Base-by-base conservation (phyloP, 2,113 vertebrate species). In the Conger conger region DNA sequence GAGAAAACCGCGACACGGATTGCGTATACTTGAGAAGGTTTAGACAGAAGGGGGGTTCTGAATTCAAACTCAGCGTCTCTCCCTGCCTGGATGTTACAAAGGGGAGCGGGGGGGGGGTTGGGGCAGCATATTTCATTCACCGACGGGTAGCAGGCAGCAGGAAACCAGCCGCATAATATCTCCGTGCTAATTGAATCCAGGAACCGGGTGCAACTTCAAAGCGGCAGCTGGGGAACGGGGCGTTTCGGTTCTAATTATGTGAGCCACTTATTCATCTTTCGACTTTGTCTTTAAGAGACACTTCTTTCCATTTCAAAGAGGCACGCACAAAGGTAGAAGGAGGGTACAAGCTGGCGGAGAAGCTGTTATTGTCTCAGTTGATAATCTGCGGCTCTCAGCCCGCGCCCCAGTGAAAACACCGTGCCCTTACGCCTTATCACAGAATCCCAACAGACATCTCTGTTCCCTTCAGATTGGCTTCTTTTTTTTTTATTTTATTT, bases 231-330 rank as follows among this genome's bases (percentile, higher is more conserved):
- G 76, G 86, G 68, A 40, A 83, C n/a, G 82, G 73, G 73, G 36
- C 54, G 36, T 83, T 86, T 86, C 80, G 60, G 81, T 54, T 82
- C 82, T 86, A 86, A 86, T 86, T 86, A 86, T 83, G 76, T 83
- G 82, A 77, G 80, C 85, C 85, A 86, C 85, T 86, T 86, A 77
- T 77, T 82, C 85, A 86, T 86, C 81, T 86, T 83, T 86, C 33
- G 85, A 82, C 81, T 86, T 86, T 86, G 85, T 86, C 85, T 86
- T 86, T 83, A 79, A 37, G 53, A 79, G 73, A 53, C 36, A 38
- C 85, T 83, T 82, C 73, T 83, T 86, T 86, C 81, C 81, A 82
- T 86, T 86, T 82, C 81, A 86, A 86, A 86, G 85, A 79, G 63
- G 81, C n/a, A 3, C 60, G 76, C 79, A 86, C 85, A 86, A 86